phyloP scores from a whole-genome alignment of 2,113 vertebrate genomes.

The Lontra canadensis region DNA sequence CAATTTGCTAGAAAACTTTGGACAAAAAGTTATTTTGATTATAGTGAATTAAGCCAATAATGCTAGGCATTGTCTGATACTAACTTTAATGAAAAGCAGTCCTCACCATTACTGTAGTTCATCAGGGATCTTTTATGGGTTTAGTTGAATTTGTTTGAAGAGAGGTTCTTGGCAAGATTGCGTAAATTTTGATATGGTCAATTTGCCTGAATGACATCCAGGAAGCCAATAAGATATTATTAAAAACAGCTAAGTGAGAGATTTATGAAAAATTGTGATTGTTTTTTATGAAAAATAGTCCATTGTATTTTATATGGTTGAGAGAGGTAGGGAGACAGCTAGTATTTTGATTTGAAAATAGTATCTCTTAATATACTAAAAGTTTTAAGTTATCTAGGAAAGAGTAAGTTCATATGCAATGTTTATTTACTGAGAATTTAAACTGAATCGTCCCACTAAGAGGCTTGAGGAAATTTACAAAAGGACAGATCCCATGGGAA shows the following conservation, averaged over 20 bases:
- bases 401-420: not conserved
- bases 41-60: not conserved
- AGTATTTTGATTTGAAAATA: not conserved
- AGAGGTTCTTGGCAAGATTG: not conserved
- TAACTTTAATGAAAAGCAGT: conserved; percentile 23
- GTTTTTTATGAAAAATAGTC: not conserved
- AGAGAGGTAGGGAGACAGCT: not conserved
- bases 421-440: not conserved
- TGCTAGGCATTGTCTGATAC: not conserved
- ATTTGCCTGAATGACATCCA: not conserved
- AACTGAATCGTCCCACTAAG: not conserved
- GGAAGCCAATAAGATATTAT: not conserved
- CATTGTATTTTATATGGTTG: not conserved
- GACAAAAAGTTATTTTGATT: not conserved
- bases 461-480: not conserved
- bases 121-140: not conserved
- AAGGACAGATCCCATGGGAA: not conserved
- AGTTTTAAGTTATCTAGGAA: not conserved
- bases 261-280: not conserved
- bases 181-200: not conserved
- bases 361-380: not conserved
- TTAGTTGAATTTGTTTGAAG: not conserved
- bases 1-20: not conserved
- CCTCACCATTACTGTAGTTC: not conserved
- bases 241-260: not conserved